These are phyloP conservation scores for Flexamia atlantica DNA, from an alignment of 2,888 invertebrate species.

Conservation along the genomic window DNA sequence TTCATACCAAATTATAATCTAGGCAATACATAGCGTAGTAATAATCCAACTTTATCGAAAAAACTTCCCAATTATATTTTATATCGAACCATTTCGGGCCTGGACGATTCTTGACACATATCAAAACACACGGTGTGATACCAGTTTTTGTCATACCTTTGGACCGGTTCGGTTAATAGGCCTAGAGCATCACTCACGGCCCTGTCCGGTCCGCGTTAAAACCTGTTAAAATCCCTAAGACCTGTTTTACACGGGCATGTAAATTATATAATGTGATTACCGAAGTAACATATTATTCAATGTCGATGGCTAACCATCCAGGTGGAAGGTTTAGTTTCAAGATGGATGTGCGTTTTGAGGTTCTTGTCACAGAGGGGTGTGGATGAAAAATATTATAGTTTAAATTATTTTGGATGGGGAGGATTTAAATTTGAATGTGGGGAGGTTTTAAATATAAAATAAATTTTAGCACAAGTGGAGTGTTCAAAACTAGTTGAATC, in stretches of 20 bases:
- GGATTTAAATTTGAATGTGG: no score
- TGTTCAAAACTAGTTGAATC: no score
- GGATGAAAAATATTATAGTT: not conserved
- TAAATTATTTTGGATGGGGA: no score
- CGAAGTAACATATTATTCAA: conserved; percentile 25
- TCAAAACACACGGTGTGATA: conserved; percentile 30
- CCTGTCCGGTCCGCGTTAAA: not conserved
- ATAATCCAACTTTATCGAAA: no score
- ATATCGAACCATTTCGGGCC: not conserved
- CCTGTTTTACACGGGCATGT: conserved; percentile 43
- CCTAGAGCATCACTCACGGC: conserved; percentile 10
- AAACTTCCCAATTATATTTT: not conserved
- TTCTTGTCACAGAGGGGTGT: not conserved
- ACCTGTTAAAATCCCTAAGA: conserved; percentile 39
- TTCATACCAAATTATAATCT: no score
- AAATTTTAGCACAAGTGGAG: no score
- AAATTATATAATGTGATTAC: conserved; percentile 45
- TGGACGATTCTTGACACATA: not conserved
- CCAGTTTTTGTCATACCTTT: not conserved
- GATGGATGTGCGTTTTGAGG: not conserved
- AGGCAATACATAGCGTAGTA: no score
- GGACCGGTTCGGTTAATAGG: conserved; percentile 43
- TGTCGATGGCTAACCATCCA: not conserved
- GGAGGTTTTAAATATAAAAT: no score
- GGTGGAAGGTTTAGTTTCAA: not conserved